A percentile compares a stretch with the other conserved stretches of the same genome.
These are phyloP conservation scores for Probaryconus sp. DNA, from an alignment of 1,140 invertebrate species.

Conservation along the genomic window DNA sequence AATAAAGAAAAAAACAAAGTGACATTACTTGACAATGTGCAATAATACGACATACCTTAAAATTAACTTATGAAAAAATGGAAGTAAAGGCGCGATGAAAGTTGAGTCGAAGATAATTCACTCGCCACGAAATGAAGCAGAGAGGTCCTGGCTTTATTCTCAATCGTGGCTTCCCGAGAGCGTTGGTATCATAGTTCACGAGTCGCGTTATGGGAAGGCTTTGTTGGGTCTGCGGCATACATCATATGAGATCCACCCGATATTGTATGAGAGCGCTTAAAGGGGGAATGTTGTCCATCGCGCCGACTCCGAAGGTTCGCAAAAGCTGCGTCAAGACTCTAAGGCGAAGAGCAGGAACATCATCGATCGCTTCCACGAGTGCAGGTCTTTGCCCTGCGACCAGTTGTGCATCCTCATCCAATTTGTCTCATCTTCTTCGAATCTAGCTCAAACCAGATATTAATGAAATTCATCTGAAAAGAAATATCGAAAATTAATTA, in stretches of 20 bases:
- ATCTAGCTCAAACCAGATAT: no score
- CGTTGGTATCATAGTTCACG: conserved; percentile 46
- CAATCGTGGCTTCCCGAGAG: background rate
- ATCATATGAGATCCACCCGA: conserved; percentile 50
- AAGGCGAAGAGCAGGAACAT: conserved; percentile 38
- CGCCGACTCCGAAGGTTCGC: conserved; percentile 68
- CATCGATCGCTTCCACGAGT: conserved; percentile 61
- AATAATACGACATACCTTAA: conserved; percentile 24
- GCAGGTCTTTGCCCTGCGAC: conserved; percentile 49
- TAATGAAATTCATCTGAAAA: background rate
- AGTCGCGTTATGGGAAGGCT: conserved; percentile 52
- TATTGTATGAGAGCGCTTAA: conserved; percentile 63
- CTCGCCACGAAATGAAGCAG: conserved; percentile 23
- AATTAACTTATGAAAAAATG: conserved; percentile 29
- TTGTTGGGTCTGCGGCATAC: conserved; percentile 57
- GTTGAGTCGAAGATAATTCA: conserved; percentile 7
- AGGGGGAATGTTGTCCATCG: conserved; percentile 58
- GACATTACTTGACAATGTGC: background rate
- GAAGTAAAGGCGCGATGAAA: conserved; percentile 1
- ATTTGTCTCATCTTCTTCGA: background rate
- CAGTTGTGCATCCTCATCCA: conserved; percentile 13
- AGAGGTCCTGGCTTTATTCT: background rate
- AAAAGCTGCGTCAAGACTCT: conserved; percentile 44
- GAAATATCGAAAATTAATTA: conserved; percentile 1
- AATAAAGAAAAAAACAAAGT: no score